Percentiles rank a stretch among this genome's conserved stretches.
Evolutionary conservation across 1,140 invertebrate species (phyloP).

Genomic region (Drosophila nannoptera): DNA sequence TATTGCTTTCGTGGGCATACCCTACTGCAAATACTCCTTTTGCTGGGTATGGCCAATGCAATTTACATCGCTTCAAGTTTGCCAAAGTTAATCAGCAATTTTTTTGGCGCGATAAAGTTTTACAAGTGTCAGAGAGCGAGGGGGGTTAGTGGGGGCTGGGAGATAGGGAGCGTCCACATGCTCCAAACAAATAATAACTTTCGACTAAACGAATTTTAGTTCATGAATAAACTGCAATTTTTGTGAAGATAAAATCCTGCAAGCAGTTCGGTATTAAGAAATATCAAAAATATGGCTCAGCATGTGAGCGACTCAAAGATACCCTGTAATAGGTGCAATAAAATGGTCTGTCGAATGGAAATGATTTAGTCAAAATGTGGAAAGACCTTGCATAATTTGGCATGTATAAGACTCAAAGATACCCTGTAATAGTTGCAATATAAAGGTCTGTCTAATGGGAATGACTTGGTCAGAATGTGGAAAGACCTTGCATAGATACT

Average conservation of each 20-base stretch:
- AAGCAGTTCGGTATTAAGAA: not conserved
- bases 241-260: conserved; percentile 4
- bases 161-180: conserved; percentile 5
- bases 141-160: not conserved
- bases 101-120: conserved; percentile 55
- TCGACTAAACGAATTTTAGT: conserved; percentile 21
- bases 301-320: not conserved
- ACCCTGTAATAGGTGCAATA: too few relatives aligned
- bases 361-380: too few relatives aligned
- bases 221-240: conserved; percentile 14
- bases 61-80: conserved; percentile 35
- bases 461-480: too few relatives aligned
- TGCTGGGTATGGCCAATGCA: conserved; percentile 17
- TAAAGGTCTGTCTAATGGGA: too few relatives aligned
- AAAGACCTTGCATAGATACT: too few relatives aligned
- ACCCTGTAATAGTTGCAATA: too few relatives aligned
- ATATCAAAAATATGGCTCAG: not conserved
- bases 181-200: conserved; percentile 31
- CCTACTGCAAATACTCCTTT: not conserved
- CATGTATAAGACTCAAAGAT: conserved; percentile 3
- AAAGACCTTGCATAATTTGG: too few relatives aligned
- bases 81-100: conserved; percentile 52
- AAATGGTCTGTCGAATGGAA: too few relatives aligned
- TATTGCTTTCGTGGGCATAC: too few relatives aligned
- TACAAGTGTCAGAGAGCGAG: conserved; percentile 29